These are phyloP conservation scores for Neogale vison DNA, from an alignment of 2,113 vertebrate species.

Conservation along the genomic window DNA sequence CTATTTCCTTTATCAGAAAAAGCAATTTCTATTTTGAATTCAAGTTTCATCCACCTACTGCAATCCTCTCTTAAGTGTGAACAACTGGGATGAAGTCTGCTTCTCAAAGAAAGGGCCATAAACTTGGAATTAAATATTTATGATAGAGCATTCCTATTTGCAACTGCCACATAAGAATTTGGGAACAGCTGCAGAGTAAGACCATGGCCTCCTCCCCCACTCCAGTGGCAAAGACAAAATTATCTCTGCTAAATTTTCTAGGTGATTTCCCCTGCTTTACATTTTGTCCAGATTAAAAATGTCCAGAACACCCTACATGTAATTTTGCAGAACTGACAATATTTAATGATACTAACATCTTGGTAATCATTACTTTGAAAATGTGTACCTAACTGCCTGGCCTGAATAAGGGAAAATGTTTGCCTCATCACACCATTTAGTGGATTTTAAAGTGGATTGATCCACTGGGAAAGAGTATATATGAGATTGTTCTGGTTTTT, in stretches of 20 bases:
- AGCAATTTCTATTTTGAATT: neutral
- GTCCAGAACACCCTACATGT: neutral
- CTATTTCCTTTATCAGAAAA: neutral
- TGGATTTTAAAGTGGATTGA: neutral
- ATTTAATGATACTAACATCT: neutral
- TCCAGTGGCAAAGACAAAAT: neutral
- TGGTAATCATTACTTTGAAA: slow-evolving; percentile 12
- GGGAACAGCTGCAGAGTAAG: slow-evolving; percentile 37
- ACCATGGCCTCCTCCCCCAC: neutral
- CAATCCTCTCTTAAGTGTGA: slow-evolving; percentile 20
- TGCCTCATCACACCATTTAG: neutral
- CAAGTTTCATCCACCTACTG: neutral
- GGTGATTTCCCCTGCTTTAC: slow-evolving; percentile 27
- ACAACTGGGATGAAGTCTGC: slow-evolving; percentile 28
- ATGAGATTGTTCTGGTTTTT: neutral
- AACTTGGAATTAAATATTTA: slow-evolving; percentile 25
- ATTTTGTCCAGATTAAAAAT: slow-evolving; percentile 27
- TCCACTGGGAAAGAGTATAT: neutral
- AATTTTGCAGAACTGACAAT: neutral
- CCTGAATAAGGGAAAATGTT: slow-evolving; percentile 11
- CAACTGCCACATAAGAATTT: slow-evolving; percentile 49
- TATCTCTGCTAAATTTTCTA: neutral
- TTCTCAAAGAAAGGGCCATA: slow-evolving; percentile 38
- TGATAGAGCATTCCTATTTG: slow-evolving; percentile 45
- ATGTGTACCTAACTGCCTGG: neutral